phyloP scores from a whole-genome alignment of 1,140 invertebrate genomes.

The Bombus affinis region DNA sequence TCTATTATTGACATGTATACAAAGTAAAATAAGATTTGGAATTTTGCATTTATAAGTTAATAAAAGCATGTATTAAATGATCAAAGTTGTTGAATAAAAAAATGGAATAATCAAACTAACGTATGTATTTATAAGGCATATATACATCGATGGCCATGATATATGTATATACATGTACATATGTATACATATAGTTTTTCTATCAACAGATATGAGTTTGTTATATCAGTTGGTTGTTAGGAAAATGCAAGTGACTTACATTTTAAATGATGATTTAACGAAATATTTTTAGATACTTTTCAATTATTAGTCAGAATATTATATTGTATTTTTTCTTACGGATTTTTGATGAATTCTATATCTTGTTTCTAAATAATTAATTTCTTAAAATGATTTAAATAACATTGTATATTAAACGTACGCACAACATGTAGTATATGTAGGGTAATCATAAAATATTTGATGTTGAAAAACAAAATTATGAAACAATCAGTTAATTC shows the following conservation, averaged over 20 bases:
- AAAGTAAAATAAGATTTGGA: not conserved
- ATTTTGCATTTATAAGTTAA: not conserved
- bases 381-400: slow-evolving; percentile 6
- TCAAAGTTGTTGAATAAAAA: not conserved
- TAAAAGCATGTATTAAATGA: not conserved
- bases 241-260: not conserved
- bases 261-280: slow-evolving; percentile 21
- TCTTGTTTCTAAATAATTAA: not conserved
- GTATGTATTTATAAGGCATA: not conserved
- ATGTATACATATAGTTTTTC: not conserved
- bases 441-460: not conserved
- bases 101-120: not conserved
- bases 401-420: not conserved
- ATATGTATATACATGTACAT: not conserved
- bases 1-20: not conserved
- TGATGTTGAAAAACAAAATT: slow-evolving; percentile 34
- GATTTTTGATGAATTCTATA: not conserved
- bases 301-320: slow-evolving; percentile 2
- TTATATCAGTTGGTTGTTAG: not conserved
- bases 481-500: slow-evolving; percentile 45
- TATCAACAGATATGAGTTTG: slow-evolving; percentile 15
- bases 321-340: not conserved
- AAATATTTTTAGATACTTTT: slow-evolving; percentile 6
- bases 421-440: not conserved
- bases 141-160: not conserved